Base-by-base conservation (phyloP, 2,888 invertebrate species). In the Sinopyrophorus schimmeli region DNA sequence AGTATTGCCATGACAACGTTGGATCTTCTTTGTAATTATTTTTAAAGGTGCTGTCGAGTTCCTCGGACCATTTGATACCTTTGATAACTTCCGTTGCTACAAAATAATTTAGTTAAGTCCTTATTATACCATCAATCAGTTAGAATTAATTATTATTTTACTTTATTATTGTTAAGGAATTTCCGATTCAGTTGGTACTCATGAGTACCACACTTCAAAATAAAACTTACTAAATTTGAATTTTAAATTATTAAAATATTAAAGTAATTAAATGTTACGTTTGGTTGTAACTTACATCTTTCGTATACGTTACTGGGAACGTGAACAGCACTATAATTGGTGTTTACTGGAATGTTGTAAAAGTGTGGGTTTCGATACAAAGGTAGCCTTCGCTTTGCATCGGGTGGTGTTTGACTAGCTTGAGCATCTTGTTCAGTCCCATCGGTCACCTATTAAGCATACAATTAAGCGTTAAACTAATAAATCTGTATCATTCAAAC, bases 291-390 rank as follows among this genome's bases (percentile, higher is more conserved):
- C 77, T 76, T 76, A 87, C 87, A 87, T 81, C 89, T 81, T 67
- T 93, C 92, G 73, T 89, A 96, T 47, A 97, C 94, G 74, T 95
- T 96, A 53, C 94, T 94, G 18, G 97, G 96, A 32, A 97, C 92
- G 71, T 96, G 96, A 26, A 96, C 92, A 54, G 93, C 89, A 67
- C 92, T 92, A 68, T 85, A 80, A 68, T 82, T 87, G 24, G 82
- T 81, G 70, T 91, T 92, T 16, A 88, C 85, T 16, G 82, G 80
- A 53, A 84, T 83, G 66, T 88, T 82, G 57, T 87, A 87, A 72
- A 92, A 93, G 66, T 91, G 88, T 20, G 80, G 75, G 70, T 87
- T 87, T 59, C 80, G 79, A 49, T 79, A 80, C 50, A 89, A 72
- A 32, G 83, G 80, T 52, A 86, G 50, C 17, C 60, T 60, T 3